Evolutionary conservation across 2,797 vertebrate species (phyloP), one percentile per base, ranked within the genome.

Genomic region (Phalanger gymnotis): DNA sequence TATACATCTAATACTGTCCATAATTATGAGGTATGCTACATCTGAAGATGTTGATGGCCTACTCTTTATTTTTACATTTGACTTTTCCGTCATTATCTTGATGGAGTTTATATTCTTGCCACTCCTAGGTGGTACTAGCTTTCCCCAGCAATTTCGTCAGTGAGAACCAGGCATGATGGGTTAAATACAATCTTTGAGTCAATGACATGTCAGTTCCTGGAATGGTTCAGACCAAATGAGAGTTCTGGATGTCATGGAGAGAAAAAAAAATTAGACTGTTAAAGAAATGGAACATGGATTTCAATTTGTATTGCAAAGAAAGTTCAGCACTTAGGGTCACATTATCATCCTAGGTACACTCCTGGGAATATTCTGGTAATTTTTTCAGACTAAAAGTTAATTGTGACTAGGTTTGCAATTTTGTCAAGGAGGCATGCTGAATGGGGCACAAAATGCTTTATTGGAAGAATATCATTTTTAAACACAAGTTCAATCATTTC

Each of bases 311-410:
- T 51, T 92, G n/a, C 55, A 55, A 91, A 95, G 95, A 19, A 53
- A 27, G 93, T 53, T 93, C 91, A 95, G 47, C 89, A 34, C 52
- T 11, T 30, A 40, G 11, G 47, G 94, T 97, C 90, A 25, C 57
- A 92, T 81, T 95, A 58, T 96, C 93, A 94, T 95, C 95, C 55
- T 90, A 96, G 92, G 95, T 97, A 96, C 96, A 97, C 95, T 95
- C 94, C 94, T 96, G 53, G 73, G 93, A 95, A 95, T 58, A 93
- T 95, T 94, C 96, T 54, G 90, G 10, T 73, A 95, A 97, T 93
- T 94, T 81, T 91, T 54, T 54, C 34, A 91, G 96, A 96, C 96
- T 94, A 96, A 97, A 97, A 97, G 97, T 97, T 98, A 97, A 97
- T 97, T 93, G 87, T 95, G 90, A 91, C 53, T 56, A 91, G 94